Evolutionary conservation across 2,797 vertebrate species (phyloP), one percentile per base, ranked within the genome.

Genomic region (Acrocephalus scirpaceus): DNA sequence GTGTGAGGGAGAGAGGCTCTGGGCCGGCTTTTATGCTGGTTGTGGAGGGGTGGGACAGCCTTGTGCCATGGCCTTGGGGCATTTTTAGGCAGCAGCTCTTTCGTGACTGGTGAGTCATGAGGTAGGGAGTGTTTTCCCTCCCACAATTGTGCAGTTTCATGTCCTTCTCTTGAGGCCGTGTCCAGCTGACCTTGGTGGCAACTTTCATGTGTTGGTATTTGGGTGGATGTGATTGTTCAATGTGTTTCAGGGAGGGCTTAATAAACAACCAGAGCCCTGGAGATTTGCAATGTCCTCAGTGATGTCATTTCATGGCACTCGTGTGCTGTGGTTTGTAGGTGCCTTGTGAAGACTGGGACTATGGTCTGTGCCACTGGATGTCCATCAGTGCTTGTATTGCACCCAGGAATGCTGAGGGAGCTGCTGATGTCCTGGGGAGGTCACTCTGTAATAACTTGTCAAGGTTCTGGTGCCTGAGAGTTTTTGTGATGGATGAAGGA

Each of bases 41-140:
- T 0, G 0, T 67, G 29, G 18, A 18, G 2, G 44, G 44, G 53
- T 0, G 7, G 34, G 34, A 27, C 53, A 48, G 18, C 11, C 4
- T 58, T 27, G 22, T 40, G 34, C 44, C 53, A 15, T 67, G 30
- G 45, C 77, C 77, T 58, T 60, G 54, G 20, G 77, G 36, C 2
- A 60, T 42, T 42, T 42, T 9, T 1, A 16, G 10, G 10, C 20
- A 47, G 18, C 27, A 56, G 17, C 17, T 66, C n/a, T 38, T 54
- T 36, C 0, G 5, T 34, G 42, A 8, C 21, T 13, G 5, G 3
- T 36, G 38, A 36, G 5, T 65, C 36, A 30, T n/a, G 30, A 12
- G 2, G 11, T n/a, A 19, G 9, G 44, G 19, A 48, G 1, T 58
- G 64, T 50, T 80, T 50, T 42, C 19, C 23, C 10, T 42, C 2